These are phyloP conservation scores for Pithys albifrons DNA, from an alignment of 2,113 vertebrate genomes.

Conservation along the genomic window DNA sequence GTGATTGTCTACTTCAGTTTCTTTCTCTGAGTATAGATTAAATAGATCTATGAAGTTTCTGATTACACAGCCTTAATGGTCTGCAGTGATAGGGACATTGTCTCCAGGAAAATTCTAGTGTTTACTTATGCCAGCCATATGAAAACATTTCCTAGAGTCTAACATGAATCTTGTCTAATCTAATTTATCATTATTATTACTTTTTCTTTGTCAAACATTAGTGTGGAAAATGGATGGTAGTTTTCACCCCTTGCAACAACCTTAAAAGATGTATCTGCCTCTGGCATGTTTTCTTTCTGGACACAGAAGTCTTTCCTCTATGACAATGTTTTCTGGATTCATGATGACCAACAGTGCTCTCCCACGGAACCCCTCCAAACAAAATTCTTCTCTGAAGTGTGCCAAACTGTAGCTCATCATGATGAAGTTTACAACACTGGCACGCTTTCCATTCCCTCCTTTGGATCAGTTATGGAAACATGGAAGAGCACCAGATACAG, in stretches of 20 bases:
- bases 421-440: not conserved
- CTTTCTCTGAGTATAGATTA: not conserved
- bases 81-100: not conserved
- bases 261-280: not conserved
- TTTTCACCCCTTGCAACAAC: not conserved
- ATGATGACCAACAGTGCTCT: not conserved
- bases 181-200: not conserved
- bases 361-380: not conserved
- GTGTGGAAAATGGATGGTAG: not conserved
- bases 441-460: not conserved
- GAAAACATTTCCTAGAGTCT: not conserved
- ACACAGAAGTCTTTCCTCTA: not conserved
- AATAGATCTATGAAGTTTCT: not conserved
- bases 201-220: not conserved
- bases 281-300: not conserved
- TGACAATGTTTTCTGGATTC: not conserved
- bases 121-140: not conserved
- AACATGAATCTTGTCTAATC: not conserved
- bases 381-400: not conserved
- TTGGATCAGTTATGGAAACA: not conserved
- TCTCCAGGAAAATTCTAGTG: not conserved
- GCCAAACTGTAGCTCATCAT: not conserved
- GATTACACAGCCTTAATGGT: not conserved
- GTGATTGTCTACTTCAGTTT: not conserved
- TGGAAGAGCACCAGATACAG: not conserved